Conservation (phyloP, 2,797 vertebrate genomes). For the Parauchenoglanis punctatus region DNA sequence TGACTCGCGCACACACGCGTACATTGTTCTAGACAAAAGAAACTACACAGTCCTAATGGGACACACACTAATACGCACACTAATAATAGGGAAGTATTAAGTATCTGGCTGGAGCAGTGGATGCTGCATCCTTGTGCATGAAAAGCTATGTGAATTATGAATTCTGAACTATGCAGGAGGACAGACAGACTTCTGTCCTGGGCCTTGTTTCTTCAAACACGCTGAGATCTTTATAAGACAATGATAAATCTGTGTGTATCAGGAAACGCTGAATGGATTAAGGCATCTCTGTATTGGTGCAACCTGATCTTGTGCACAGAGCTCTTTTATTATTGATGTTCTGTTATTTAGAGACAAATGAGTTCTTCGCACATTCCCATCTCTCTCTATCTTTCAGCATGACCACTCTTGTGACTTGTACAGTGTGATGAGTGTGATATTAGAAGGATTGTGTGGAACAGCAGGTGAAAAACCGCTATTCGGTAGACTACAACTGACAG, state of each 20-base stretch:
- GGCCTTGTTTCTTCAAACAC: slow-evolving; percentile 20
- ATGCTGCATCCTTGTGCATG: slow-evolving; percentile 36
- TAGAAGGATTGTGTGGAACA: not conserved
- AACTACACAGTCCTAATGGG: not conserved
- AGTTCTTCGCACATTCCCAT: not conserved
- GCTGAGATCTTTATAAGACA: not conserved
- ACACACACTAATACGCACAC: slow-evolving; percentile 19
- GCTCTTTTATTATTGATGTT: too few species aligned
- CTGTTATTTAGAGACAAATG: not conserved
- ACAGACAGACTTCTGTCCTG: slow-evolving; percentile 6
- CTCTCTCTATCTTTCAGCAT: not conserved
- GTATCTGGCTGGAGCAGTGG: slow-evolving; percentile 19
- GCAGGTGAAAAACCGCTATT: not conserved
- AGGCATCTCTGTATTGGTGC: not conserved
- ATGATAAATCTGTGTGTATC: not conserved
- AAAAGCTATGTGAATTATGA: slow-evolving; percentile 4
- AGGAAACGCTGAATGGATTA: not conserved
- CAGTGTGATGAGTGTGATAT: too few species aligned
- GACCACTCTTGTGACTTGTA: not conserved
- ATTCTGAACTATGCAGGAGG: slow-evolving; percentile 29
- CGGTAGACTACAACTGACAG: too few species aligned
- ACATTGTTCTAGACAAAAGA: not conserved
- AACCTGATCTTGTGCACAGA: not conserved
- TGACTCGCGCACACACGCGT: slow-evolving; percentile 57
- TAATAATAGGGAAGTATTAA: not conserved